Evolutionary conservation across 2,888 invertebrate genomes (phyloP), one percentile per base, ranked within the genome.

Genomic region (Aelia acuminata): DNA sequence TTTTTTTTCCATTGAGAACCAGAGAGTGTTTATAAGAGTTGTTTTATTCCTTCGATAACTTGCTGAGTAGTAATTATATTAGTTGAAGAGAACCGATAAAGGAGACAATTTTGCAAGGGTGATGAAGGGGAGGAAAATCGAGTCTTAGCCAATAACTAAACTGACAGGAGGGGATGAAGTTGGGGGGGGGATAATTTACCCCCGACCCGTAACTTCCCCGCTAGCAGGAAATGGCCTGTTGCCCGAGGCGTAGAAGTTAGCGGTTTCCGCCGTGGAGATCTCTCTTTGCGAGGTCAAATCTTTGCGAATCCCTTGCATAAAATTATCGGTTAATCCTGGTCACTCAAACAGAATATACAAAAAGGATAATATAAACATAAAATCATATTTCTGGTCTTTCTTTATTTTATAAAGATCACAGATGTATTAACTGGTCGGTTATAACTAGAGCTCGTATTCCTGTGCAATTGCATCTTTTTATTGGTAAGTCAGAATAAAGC

Each of bases 131-230:
- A 70, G 63, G 63, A 70, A 70, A 70, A 70, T 70, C 63, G 63
- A 70, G 63, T 70, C 63, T 10, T 5, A 70, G 63, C 63, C 63
- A 70, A 70, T 70, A 70, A 35, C 63, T 35, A 20, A 70, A 70
- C 31, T 70, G 63, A 63, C 57, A 26, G 57, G 31, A 20, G 35
- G 18, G 63, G 20, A 26, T 4, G 7, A 7, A 22, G 53, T 22
- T 22, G 53, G 53, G 31, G 35, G 35, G 18, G 63, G 20, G 63
- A 20, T 70, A 70, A 70, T 70, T 70, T 70, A 70, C 31, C 63
- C 63, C 63, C 2, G 31, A 70, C 63, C 63, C 63, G 8, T 70
- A 70, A 70, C 63, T 70, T 20, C 63, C 35, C 35, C 35, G 13
- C 63, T 7, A 1, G 18, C 31, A 70, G 63, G 63, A 70, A 70